Conservation (phyloP, 1,140 invertebrate species). For the Megathymus violae region DNA sequence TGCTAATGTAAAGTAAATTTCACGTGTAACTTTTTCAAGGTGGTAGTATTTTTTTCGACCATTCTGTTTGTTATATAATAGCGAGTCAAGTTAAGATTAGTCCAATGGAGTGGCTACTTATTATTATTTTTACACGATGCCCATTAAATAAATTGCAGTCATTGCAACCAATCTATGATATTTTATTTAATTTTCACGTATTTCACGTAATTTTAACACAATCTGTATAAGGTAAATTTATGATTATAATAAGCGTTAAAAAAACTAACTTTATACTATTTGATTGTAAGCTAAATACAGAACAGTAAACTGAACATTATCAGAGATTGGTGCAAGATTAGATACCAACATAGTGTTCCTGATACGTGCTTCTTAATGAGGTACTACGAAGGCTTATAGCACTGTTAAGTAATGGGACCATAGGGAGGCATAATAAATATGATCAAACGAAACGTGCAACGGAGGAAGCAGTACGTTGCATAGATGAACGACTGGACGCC, state of each 20-base stretch:
- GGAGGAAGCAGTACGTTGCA: constrained; percentile 73
- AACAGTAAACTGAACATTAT: constrained; percentile 52
- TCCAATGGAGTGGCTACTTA: too few relatives aligned
- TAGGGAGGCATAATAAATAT: constrained; percentile 66
- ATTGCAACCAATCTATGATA: too few relatives aligned
- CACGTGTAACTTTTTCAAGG: constrained; percentile 23
- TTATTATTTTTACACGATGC: constrained; percentile 6
- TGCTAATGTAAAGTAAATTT: constrained; percentile 45
- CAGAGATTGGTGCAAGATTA: constrained; percentile 56
- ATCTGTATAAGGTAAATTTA: too few relatives aligned
- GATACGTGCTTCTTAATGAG: constrained; percentile 67
- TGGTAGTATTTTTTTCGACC: constrained; percentile 14
- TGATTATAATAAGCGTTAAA: too few relatives aligned
- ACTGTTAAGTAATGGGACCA: constrained; percentile 61
- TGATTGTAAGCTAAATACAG: not conserved
- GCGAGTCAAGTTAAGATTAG: not conserved
- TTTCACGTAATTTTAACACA: too few relatives aligned
- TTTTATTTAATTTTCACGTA: too few relatives aligned
- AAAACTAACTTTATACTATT: not conserved
- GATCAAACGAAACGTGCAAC: constrained; percentile 75
- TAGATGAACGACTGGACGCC: constrained; percentile 64
- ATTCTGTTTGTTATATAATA: constrained; percentile 6
- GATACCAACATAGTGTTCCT: constrained; percentile 57
- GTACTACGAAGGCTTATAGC: constrained; percentile 52
- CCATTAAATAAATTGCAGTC: too few relatives aligned